Percentiles rank a stretch among this genome's conserved stretches.
Conservation (phyloP, 2,113 vertebrate genomes). For the Notarius quadriscutis region DNA sequence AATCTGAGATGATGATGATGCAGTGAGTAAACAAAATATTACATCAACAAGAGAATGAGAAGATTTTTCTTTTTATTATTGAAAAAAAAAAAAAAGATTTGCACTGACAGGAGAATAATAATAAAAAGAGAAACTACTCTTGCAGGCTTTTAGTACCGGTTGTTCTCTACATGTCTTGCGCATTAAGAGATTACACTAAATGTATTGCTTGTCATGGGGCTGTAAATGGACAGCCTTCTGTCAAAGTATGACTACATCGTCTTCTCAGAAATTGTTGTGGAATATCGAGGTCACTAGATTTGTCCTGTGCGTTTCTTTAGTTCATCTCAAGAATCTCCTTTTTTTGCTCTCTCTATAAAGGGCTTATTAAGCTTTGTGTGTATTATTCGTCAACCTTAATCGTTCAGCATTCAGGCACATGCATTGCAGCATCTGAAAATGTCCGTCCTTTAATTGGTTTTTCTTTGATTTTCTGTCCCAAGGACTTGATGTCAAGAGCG, state of each 20-base stretch:
- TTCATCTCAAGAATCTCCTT: background rate
- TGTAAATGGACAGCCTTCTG: background rate
- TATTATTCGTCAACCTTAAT: background rate
- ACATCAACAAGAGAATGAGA: background rate
- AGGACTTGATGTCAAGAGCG: slow-evolving; percentile 99
- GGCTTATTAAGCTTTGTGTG: background rate
- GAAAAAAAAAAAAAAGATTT: background rate
- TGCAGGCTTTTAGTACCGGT: background rate
- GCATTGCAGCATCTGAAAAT: slow-evolving; percentile 24
- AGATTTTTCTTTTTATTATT: background rate
- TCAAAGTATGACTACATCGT: background rate
- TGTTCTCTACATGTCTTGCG: background rate
- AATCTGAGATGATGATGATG: background rate
- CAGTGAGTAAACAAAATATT: background rate
- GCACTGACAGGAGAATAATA: background rate
- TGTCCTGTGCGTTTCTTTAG: background rate
- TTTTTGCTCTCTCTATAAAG: background rate
- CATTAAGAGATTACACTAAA: background rate
- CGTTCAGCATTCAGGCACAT: slow-evolving; percentile 22
- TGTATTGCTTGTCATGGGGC: background rate
- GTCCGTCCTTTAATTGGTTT: slow-evolving; percentile 19
- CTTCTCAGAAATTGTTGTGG: background rate
- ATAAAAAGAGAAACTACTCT: background rate
- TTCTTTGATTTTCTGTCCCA: slow-evolving; percentile 43
- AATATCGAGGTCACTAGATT: background rate